A percentile compares a stretch with the other conserved stretches of the same genome.
Evolutionary conservation across 2,888 invertebrate genomes (phyloP).

Genomic region (Ctena decussata): DNA sequence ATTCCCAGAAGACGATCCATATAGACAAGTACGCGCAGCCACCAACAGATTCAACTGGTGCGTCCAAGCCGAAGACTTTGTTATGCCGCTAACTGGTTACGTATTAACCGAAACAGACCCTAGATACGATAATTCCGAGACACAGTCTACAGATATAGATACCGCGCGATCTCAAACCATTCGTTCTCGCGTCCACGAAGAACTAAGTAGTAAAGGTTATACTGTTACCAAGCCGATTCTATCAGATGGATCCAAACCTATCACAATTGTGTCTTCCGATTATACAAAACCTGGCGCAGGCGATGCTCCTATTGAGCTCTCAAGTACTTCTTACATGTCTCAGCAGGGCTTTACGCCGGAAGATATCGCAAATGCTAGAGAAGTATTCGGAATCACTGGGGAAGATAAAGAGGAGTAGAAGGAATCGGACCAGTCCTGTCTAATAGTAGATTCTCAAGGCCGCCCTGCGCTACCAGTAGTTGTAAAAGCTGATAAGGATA

Average conservation of each 20-base stretch:
- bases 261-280: too few relatives aligned
- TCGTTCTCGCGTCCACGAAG: too few relatives aligned
- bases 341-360: not conserved
- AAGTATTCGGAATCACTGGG: not conserved
- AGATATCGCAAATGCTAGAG: not conserved
- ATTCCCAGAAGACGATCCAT: not conserved
- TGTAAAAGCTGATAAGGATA: not conserved
- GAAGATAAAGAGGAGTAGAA: not conserved
- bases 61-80: not conserved
- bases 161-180: too few relatives aligned
- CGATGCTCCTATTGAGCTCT: too few relatives aligned
- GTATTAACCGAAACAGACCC: not conserved
- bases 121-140: too few relatives aligned
- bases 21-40: not conserved
- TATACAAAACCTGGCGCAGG: too few relatives aligned
- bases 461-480: not conserved
- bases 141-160: too few relatives aligned
- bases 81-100: too few relatives aligned
- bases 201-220: too few relatives aligned
- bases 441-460: not conserved
- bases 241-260: too few relatives aligned
- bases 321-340: too few relatives aligned
- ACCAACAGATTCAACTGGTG: not conserved
- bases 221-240: too few relatives aligned
- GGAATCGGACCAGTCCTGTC: not conserved